Percentiles rank a stretch among this genome's conserved stretches.
These are phyloP conservation scores for Habroteleia sp. DNA, from an alignment of 2,888 invertebrate species.

Conservation along the genomic window DNA sequence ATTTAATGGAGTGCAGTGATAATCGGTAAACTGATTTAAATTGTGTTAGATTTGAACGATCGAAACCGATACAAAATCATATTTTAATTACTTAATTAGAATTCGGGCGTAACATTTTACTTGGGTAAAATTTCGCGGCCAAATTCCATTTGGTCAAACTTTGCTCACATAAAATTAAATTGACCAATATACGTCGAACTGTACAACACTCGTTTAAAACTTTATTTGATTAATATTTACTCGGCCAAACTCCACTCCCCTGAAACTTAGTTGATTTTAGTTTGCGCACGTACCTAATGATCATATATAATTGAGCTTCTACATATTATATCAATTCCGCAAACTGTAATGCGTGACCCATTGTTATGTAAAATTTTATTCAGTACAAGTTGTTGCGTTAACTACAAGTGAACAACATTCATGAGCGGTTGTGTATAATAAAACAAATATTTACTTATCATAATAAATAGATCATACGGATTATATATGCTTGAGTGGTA, in stretches of 20 bases:
- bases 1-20: too few species aligned
- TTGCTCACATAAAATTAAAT: conserved; percentile 42
- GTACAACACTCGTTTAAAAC: conserved; percentile 52
- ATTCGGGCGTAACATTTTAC: conserved; percentile 30
- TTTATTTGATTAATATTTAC: conserved; percentile 60
- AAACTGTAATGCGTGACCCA: conserved; percentile 46
- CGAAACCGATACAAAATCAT: conserved; percentile 24
- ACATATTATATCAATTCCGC: conserved; percentile 52
- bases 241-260: conserved; percentile 49
- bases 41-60: conserved; percentile 12
- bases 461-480: conserved; percentile 17
- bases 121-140: conserved; percentile 43
- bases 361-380: conserved; percentile 53
- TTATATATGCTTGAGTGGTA: too few species aligned
- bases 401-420: conserved; percentile 24
- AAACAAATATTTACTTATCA: conserved; percentile 37
- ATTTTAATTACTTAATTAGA: conserved; percentile 21
- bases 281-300: conserved; percentile 52
- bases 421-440: conserved; percentile 31
- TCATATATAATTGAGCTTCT: conserved; percentile 54
- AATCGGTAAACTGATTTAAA: background rate
- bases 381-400: conserved; percentile 41
- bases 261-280: conserved; percentile 52
- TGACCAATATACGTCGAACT: conserved; percentile 55
- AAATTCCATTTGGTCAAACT: conserved; percentile 48